Conservation (phyloP, 2,113 vertebrate species). For the Andinoacara biseriatus region DNA sequence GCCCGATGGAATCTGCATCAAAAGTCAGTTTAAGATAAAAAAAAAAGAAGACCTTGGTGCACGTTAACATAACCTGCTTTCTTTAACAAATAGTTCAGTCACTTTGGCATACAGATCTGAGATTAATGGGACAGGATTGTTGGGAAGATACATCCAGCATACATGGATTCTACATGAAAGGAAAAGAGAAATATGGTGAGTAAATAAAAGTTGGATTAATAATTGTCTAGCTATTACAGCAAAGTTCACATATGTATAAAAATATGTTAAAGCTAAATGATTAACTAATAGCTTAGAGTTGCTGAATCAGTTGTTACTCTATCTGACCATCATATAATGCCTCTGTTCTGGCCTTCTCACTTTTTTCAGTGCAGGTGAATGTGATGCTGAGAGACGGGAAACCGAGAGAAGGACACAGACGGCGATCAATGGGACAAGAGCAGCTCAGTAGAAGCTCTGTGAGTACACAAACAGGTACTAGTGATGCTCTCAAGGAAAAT, state of each 20-base stretch:
- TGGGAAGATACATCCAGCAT: background rate
- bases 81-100: background rate
- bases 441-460: background rate
- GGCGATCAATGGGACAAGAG: no score
- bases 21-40: background rate
- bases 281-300: background rate
- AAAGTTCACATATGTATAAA: no score
- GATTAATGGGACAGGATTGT: background rate
- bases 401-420: no score
- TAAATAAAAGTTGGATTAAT: background rate
- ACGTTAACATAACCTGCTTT: background rate
- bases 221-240: background rate
- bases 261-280: background rate
- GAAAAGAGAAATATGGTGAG: background rate
- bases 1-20: background rate
- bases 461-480: background rate
- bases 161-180: background rate
- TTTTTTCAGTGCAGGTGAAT: background rate
- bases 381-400: no score
- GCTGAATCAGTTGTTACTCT: background rate
- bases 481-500: no score
- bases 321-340: background rate
- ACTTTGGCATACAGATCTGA: no score
- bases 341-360: no score
- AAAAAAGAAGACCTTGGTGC: background rate